Base-by-base conservation (phyloP, 2,888 invertebrate genomes). In the Salticus scenicus region DNA sequence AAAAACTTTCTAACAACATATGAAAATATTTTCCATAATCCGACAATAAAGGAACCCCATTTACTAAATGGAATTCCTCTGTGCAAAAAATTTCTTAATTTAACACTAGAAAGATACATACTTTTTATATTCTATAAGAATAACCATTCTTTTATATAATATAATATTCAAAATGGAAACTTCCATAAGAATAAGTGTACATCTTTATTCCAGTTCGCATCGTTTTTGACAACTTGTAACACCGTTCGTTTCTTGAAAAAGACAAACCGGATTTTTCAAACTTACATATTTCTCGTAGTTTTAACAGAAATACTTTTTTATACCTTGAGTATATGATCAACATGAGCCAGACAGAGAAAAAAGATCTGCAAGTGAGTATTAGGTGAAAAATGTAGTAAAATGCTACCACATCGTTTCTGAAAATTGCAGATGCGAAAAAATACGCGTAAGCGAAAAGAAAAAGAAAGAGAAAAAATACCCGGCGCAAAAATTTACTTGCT, bases 351-450 rank as follows among this genome's bases (percentile, higher is more conserved):
- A 24, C 2, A 24, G 17, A 24, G 24, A 24, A 37, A 37, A 4
- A 37, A 37, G 37, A 37, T 37, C 7, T 37, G 37, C 37, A 4
- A 10, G 7, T 17, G 63, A 69, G 67, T 71, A 76, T 83, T 83
- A 77, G 83, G 77, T 83, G 83, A 73, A 33, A 69, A 83, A 76
- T 64, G 81, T n/a, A 74, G 64, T 37, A 41, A 67, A 69, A 77
- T 70, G 33, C 66, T 74, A 72, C 72, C 67, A 63, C 80, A 69
- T 74, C 73, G 80, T 80, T 80, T 73, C 67, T 57, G 30, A 74
- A 69, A 81, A 81, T 83, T 77, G 73, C 83, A 64, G 71, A 51
- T 51, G 41, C 82, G 14, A 20, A 31, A 33, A 31, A 72, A 76
- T 76, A 83, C 71, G 51, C 42, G 76, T 73, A 69, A 67, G 24